phyloP scores from a whole-genome alignment of 2,113 vertebrate genomes.

The Datnioides undecimradiatus region DNA sequence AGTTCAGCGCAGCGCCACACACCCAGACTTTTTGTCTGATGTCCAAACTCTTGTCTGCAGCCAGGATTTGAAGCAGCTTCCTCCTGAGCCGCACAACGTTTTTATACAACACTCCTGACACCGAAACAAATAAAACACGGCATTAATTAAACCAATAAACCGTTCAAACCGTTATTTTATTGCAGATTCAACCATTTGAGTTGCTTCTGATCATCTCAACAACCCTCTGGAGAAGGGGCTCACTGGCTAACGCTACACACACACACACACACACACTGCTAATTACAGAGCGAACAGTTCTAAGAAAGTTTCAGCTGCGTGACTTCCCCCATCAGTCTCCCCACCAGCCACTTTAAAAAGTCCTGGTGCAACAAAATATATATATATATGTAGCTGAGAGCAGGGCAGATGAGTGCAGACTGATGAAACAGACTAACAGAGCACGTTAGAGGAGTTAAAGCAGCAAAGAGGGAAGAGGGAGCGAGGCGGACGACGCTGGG shows the following conservation, averaged over 20 bases:
- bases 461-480: slow-evolving; percentile 7
- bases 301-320: slow-evolving; percentile 33
- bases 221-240: neutral
- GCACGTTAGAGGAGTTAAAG: slow-evolving; percentile 31
- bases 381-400: slow-evolving; percentile 46
- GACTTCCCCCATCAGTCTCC: slow-evolving; percentile 24
- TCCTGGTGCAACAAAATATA: slow-evolving; percentile 38
- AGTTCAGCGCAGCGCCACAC: too few species aligned
- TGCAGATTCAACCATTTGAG: too few species aligned
- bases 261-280: neutral
- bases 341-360: slow-evolving; percentile 40
- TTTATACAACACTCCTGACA: too few species aligned
- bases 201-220: neutral
- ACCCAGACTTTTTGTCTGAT: too few species aligned
- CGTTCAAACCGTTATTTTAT: too few species aligned
- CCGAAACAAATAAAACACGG: too few species aligned
- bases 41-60: too few species aligned
- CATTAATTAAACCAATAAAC: too few species aligned
- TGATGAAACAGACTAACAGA: slow-evolving; percentile 58
- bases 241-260: too few species aligned
- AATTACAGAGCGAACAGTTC: slow-evolving; percentile 35
- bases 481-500: slow-evolving; percentile 29
- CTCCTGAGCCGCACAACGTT: too few species aligned
- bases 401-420: slow-evolving; percentile 28
- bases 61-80: too few species aligned